phyloP scores from a whole-genome alignment of 2,797 vertebrate species.

The Acrossocheilus fasciatus region DNA sequence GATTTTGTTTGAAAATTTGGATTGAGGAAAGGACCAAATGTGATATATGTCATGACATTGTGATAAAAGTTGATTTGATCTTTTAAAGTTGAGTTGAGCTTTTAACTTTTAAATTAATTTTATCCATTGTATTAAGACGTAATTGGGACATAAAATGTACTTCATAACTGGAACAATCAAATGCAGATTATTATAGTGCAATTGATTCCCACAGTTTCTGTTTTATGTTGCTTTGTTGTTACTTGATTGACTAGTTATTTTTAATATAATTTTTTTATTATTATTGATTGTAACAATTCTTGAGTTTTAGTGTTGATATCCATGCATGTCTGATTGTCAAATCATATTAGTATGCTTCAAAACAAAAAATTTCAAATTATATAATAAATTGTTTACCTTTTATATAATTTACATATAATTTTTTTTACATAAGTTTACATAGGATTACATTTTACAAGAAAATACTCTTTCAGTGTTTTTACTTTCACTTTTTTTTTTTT shows the following conservation, averaged over 20 bases:
- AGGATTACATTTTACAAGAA: not conserved
- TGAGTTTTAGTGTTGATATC: not conserved
- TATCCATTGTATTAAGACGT: too few species aligned
- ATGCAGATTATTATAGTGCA: not conserved
- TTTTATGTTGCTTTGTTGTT: too few species aligned
- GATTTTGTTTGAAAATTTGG: not conserved
- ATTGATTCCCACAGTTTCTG: too few species aligned
- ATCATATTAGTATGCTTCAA: not conserved
- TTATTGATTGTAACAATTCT: not conserved
- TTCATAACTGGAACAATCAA: not conserved
- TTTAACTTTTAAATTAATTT: too few species aligned
- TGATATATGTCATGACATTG: not conserved
- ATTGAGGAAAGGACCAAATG: not conserved
- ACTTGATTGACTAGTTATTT: too few species aligned
- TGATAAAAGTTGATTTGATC: not conserved
- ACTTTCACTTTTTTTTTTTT: too few species aligned
- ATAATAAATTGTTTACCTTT: not conserved
- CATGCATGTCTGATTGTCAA: not conserved
- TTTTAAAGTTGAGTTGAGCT: not conserved
- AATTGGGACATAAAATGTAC: not conserved
- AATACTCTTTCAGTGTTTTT: not conserved
- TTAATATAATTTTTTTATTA: too few species aligned
- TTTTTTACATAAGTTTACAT: not conserved
- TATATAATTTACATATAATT: not conserved
- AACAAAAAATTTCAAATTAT: not conserved